Percentiles rank a stretch among this genome's conserved stretches.
Evolutionary conservation across 1,140 invertebrate species (phyloP).

Genomic region (Drosophila triauraria): DNA sequence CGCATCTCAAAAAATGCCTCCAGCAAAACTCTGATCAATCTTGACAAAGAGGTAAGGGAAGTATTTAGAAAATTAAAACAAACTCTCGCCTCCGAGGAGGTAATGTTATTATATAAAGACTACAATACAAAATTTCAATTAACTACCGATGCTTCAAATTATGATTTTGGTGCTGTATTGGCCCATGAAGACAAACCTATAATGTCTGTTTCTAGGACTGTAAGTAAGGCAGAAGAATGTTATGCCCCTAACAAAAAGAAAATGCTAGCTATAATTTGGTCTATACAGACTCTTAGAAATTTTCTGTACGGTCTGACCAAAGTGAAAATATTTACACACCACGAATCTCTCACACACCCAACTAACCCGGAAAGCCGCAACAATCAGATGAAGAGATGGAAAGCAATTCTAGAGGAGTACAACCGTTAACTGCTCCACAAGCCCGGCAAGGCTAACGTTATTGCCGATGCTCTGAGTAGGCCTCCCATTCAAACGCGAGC

Average conservation of each 20-base stretch:
- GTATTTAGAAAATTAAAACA: not conserved
- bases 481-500: too few species aligned
- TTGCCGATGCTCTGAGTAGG: too few species aligned
- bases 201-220: not conserved
- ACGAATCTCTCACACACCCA: not conserved
- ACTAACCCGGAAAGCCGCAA: not conserved
- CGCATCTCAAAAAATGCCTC: not conserved
- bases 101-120: not conserved
- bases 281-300: not conserved
- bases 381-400: not conserved
- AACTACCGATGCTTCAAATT: not conserved
- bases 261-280: not conserved
- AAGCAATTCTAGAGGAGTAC: too few species aligned
- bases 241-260: not conserved
- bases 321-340: not conserved
- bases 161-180: not conserved
- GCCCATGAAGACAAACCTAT: slow-evolving; percentile 1
- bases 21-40: not conserved
- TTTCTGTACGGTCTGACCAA: slow-evolving; percentile 6
- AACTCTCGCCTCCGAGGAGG: not conserved
- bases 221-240: not conserved
- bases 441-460: too few species aligned
- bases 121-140: not conserved
- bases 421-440: too few species aligned
- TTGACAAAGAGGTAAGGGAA: too few species aligned